Evolutionary conservation across 1,140 invertebrate genomes (phyloP).

Genomic region (Yoshiicerus persimilis): DNA sequence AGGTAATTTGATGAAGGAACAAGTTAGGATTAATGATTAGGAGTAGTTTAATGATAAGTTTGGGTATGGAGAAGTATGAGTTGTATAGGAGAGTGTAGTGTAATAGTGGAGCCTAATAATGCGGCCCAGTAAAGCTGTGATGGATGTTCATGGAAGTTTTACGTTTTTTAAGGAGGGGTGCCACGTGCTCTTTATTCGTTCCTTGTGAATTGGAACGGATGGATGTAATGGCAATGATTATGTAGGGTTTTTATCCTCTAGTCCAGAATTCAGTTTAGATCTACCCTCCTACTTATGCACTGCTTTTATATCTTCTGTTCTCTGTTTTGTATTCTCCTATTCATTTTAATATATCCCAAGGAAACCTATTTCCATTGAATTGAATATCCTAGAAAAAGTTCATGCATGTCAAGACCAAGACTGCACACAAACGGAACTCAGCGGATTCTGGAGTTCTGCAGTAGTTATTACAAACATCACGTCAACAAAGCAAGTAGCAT

Average conservation of each 20-base stretch:
- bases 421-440: not conserved
- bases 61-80: not conserved
- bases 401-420: not conserved
- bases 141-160: conserved; percentile 10
- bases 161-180: conserved; percentile 18
- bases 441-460: not conserved
- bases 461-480: not conserved
- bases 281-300: not conserved
- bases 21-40: not conserved
- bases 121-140: not conserved
- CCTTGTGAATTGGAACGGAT: conserved; percentile 11
- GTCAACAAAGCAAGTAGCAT: not conserved
- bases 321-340: not conserved
- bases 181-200: conserved; percentile 12
- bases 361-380: not conserved
- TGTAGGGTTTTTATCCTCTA: not conserved
- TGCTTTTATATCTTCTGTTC: not conserved
- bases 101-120: not conserved
- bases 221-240: conserved; percentile 20
- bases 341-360: not conserved
- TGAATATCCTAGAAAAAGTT: not conserved
- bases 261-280: not conserved
- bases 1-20: too few species aligned
- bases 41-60: not conserved
- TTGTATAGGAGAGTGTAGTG: not conserved